Conservation (phyloP, 2,797 vertebrate species). For the Graptemys geographica region DNA sequence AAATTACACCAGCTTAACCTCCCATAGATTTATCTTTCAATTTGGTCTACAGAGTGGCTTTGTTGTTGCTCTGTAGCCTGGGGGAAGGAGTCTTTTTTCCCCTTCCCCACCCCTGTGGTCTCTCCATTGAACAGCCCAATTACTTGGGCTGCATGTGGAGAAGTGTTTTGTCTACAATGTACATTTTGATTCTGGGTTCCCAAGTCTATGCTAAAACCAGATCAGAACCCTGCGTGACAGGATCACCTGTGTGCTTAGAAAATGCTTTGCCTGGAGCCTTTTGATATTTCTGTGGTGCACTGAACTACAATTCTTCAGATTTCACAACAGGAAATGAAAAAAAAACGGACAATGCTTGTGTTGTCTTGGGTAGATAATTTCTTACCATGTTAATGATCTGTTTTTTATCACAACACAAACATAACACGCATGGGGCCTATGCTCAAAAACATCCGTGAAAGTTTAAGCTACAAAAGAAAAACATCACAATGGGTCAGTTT, state of each 20-base stretch:
- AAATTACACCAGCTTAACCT: not conserved
- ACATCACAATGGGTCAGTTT: not conserved
- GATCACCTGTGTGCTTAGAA: not conserved
- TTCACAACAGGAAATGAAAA: not conserved
- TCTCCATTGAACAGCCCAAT: not conserved
- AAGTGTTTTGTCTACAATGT: not conserved
- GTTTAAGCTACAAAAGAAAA: not conserved
- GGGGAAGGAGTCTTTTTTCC: not conserved
- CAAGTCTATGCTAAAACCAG: not conserved
- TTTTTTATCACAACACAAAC: not conserved
- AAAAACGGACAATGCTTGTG: not conserved
- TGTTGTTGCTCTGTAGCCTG: not conserved
- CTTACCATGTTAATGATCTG: not conserved
- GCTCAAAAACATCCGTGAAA: not conserved
- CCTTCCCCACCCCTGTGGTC: not conserved
- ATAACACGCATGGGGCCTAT: not conserved
- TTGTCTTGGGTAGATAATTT: not conserved
- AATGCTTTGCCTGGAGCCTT: not conserved
- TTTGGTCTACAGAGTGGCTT: not conserved
- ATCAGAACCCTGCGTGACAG: not conserved
- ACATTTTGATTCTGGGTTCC: not conserved
- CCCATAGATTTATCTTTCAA: not conserved
- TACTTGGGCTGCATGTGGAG: not conserved
- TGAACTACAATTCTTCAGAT: not conserved
- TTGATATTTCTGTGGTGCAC: not conserved